phyloP scores from a whole-genome alignment of 2,797 vertebrate genomes.

The Chelmon rostratus region DNA sequence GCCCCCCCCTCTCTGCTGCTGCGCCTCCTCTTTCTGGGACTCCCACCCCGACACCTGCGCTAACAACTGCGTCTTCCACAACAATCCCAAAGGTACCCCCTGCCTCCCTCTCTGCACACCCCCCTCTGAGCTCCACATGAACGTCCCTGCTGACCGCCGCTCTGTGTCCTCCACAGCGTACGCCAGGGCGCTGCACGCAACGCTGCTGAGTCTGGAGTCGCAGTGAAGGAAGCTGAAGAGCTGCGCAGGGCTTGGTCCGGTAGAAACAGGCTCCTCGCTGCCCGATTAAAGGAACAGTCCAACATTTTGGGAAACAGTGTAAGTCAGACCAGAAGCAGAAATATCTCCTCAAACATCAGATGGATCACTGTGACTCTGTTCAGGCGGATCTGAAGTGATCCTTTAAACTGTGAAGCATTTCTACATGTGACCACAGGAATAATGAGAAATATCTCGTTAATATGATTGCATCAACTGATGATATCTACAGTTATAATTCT shows the following conservation, averaged over 20 bases:
- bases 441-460: neutral
- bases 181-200: conserved; percentile 85
- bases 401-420: neutral
- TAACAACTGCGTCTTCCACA: conserved; percentile 96
- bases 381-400: neutral
- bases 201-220: conserved; percentile 84
- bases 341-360: neutral
- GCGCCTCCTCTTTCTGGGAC: conserved; percentile 93
- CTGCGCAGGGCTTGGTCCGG: neutral
- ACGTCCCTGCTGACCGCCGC: neutral
- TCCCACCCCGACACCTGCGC: conserved; percentile 94
- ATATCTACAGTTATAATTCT: neutral
- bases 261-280: neutral
- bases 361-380: too few relatives aligned
- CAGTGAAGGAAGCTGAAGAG: conserved; percentile 44
- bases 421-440: neutral
- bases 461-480: neutral
- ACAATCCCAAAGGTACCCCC: conserved; percentile 91
- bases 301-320: neutral
- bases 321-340: neutral
- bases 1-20: conserved; percentile 92
- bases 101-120: neutral
- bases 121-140: neutral
- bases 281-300: neutral
- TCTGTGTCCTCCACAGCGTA: conserved; percentile 85